A percentile compares a stretch with the other conserved stretches of the same genome.
Evolutionary conservation across 2,888 invertebrate species (phyloP).

Genomic region (Leistus spinibarbis): DNA sequence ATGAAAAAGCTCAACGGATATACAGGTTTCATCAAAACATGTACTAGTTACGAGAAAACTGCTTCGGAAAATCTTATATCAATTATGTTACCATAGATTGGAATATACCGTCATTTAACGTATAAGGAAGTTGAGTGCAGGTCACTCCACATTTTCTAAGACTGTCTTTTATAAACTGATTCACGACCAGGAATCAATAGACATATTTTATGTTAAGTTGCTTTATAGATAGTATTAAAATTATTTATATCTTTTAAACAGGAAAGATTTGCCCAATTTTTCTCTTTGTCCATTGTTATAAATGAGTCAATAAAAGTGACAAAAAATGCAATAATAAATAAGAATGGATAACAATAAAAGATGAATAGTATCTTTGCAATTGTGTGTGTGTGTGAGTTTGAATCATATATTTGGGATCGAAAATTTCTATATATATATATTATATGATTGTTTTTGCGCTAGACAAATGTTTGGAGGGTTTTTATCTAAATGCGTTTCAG

Average conservation of each 20-base stretch:
- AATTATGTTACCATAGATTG: no score
- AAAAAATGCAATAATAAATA: neutral
- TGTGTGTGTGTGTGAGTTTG: no score
- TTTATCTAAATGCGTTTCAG: conserved; percentile 37
- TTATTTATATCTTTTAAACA: neutral
- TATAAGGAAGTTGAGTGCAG: no score
- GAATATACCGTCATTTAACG: no score
- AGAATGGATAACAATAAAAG: neutral
- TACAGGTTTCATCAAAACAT: no score
- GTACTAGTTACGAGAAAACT: no score
- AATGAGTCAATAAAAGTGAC: neutral
- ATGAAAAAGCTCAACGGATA: no score
- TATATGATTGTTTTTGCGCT: conserved; percentile 34
- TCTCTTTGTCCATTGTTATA: neutral
- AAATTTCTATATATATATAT: conserved; percentile 34
- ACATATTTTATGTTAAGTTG: neutral
- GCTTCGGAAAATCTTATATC: no score
- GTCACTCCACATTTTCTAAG: no score
- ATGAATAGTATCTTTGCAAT: no score
- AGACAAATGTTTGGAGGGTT: conserved; percentile 18
- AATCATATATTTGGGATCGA: neutral
- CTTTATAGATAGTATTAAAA: neutral
- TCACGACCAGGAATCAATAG: neutral
- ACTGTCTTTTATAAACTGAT: no score
- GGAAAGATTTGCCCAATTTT: neutral